A percentile compares a stretch with the other conserved stretches of the same genome.
Conservation (phyloP, 2,113 vertebrate species). For the Orcinus orca region DNA sequence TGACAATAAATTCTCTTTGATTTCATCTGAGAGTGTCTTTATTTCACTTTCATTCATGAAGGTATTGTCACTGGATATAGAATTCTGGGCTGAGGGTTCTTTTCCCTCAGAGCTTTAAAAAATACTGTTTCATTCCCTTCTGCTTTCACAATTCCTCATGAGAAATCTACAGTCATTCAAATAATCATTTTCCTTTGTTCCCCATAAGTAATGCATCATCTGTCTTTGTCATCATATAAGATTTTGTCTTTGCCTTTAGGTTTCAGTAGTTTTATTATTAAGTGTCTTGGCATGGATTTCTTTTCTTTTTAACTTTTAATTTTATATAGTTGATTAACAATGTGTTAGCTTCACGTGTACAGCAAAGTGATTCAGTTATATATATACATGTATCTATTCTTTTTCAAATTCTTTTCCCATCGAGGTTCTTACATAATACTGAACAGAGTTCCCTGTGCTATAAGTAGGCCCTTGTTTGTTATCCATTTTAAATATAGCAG, state of each 20-base stretch:
- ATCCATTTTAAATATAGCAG: too few species aligned
- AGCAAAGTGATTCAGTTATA: too few species aligned
- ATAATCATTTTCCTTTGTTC: background rate
- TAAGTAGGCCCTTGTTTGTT: too few species aligned
- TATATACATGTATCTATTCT: too few species aligned
- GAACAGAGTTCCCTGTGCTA: too few species aligned
- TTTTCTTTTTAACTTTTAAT: too few species aligned
- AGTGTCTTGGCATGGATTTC: background rate
- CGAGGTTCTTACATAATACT: too few species aligned
- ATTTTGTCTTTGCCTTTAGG: background rate
- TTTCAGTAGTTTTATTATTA: background rate
- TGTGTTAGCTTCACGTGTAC: too few species aligned
- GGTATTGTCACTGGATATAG: background rate
- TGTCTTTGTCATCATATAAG: background rate
- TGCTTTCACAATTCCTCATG: conserved; percentile 13
- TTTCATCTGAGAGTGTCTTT: background rate
- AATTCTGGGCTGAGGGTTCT: background rate
- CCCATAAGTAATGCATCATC: background rate
- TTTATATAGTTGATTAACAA: too few species aligned
- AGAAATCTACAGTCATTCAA: conserved; percentile 28
- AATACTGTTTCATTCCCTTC: background rate
- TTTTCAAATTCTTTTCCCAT: too few species aligned
- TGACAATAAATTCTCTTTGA: background rate
- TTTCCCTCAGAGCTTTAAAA: background rate
- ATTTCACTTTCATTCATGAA: conserved; percentile 39